phyloP scores from a whole-genome alignment of 2,797 vertebrate genomes.

The Dermochelys coriacea region DNA sequence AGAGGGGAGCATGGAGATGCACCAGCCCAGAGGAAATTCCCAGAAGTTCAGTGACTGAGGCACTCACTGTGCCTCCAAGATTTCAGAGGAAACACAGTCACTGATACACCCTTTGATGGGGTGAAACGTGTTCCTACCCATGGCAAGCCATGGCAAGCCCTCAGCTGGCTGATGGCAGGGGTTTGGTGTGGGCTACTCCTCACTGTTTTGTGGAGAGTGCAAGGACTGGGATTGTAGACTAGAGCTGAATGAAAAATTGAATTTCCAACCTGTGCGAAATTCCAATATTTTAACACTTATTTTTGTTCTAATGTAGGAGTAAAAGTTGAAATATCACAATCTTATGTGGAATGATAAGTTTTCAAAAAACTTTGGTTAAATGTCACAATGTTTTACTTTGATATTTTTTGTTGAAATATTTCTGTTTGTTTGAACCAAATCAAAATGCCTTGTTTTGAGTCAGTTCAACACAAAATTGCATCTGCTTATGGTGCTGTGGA shows the following conservation, averaged over 20 bases:
- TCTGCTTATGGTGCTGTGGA: not conserved
- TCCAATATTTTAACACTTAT: not conserved
- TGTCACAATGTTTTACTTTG: not conserved
- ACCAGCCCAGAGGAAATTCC: not conserved
- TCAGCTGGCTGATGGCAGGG: not conserved
- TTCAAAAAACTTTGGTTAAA: not conserved
- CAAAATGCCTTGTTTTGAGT: rapidly evolving
- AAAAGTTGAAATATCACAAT: not conserved
- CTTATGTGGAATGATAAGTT: not conserved
- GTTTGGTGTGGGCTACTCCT: not conserved
- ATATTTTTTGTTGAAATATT: not conserved
- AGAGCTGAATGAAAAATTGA: not conserved
- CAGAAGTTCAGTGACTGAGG: not conserved
- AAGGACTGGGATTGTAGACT: not conserved
- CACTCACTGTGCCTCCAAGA: not conserved
- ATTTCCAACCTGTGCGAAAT: not conserved
- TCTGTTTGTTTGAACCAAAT: not conserved
- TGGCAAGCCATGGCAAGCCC: not conserved
- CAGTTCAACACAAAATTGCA: not conserved
- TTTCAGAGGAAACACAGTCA: not conserved
- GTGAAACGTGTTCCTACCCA: not conserved
- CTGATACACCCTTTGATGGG: not conserved
- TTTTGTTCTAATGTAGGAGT: not conserved
- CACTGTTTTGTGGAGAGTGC: not conserved
- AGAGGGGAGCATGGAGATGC: not conserved